phyloP scores from a whole-genome alignment of 2,888 invertebrate species.

The Euphydryas editha region DNA sequence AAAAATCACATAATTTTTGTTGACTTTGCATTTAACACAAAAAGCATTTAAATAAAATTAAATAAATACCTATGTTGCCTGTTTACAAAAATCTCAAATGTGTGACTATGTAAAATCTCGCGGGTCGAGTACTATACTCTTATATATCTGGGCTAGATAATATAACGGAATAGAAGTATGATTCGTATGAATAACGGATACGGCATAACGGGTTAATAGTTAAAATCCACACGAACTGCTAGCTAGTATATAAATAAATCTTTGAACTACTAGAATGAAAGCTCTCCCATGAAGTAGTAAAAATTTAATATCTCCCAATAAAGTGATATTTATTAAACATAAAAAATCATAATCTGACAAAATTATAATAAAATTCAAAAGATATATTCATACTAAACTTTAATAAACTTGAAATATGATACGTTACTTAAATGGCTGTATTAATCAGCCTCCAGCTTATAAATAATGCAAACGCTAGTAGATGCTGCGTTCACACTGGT shows the following conservation, averaged over 20 bases:
- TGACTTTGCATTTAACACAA: too few relatives aligned
- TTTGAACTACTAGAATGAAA: background rate
- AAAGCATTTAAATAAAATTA: too few relatives aligned
- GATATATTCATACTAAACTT: slow-evolving; percentile 1
- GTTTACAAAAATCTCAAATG: too few relatives aligned
- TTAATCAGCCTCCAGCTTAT: slow-evolving; percentile 18
- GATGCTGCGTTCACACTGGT: background rate
- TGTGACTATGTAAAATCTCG: too few relatives aligned
- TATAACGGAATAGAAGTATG: too few relatives aligned
- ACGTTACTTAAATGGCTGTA: slow-evolving; percentile 4
- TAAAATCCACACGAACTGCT: too few relatives aligned
- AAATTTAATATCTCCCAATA: background rate
- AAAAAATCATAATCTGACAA: background rate
- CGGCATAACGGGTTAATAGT: too few relatives aligned
- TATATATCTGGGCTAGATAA: too few relatives aligned
- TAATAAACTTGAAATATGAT: slow-evolving; percentile 13
- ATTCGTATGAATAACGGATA: too few relatives aligned
- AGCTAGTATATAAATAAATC: background rate
- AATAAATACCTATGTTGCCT: too few relatives aligned
- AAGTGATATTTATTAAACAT: background rate
- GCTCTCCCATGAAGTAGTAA: background rate
- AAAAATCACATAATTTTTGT: too few relatives aligned
- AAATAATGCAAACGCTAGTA: slow-evolving; percentile 24
- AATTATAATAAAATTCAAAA: background rate
- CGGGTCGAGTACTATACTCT: too few relatives aligned